These are phyloP conservation scores for Melanotaenia duboulayi DNA, from an alignment of 2,113 vertebrate genomes.

Conservation along the genomic window DNA sequence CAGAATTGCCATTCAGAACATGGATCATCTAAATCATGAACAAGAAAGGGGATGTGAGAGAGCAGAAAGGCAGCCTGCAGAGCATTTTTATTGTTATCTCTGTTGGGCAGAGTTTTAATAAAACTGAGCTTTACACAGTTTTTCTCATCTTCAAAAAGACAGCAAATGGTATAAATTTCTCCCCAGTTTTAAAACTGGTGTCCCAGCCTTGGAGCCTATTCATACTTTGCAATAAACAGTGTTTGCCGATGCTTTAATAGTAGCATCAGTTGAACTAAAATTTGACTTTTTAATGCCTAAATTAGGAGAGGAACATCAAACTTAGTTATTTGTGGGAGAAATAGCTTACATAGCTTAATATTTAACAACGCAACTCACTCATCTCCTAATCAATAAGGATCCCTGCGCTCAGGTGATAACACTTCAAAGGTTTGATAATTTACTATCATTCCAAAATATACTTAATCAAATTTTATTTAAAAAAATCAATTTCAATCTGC, in stretches of 20 bases:
- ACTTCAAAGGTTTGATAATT: not conserved
- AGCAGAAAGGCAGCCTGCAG: not conserved
- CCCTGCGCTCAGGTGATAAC: not conserved
- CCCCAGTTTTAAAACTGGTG: not conserved
- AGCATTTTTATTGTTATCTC: not conserved
- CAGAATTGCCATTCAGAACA: not conserved
- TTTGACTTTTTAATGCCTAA: not conserved
- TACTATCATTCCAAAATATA: not conserved
- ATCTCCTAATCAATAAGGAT: not conserved
- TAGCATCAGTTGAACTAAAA: not conserved
- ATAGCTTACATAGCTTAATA: not conserved
- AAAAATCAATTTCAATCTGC: not conserved
- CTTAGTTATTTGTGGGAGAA: no score
- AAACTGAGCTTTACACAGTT: not conserved
- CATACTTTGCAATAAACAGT: no score
- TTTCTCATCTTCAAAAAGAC: not conserved
- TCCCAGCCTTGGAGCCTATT: no score
- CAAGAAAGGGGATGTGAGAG: not conserved
- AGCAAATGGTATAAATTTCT: not conserved
- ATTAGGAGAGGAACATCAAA: not conserved
- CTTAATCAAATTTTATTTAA: not conserved
- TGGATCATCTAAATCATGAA: not conserved
- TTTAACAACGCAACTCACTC: not conserved
- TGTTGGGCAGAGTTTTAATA: not conserved
- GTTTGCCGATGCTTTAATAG: no score